These are phyloP conservation scores for Acronicta psi DNA, from an alignment of 2,888 invertebrate species.

Conservation along the genomic window DNA sequence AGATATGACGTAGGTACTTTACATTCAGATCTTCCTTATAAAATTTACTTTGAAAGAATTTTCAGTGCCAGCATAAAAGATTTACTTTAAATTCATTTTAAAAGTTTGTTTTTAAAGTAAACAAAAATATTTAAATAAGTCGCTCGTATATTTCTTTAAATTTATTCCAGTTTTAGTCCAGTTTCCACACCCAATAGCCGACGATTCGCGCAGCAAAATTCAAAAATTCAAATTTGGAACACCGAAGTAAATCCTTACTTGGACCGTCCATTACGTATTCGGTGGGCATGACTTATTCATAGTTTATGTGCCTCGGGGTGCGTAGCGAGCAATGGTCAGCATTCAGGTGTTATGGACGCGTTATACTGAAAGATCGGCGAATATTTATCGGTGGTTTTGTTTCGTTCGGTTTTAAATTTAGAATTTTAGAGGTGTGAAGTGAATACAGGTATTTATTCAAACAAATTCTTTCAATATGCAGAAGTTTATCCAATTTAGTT, in stretches of 20 bases:
- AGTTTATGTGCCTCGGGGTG: constrained; percentile 57
- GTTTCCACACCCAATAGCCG: constrained; percentile 25
- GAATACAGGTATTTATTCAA: constrained; percentile 17
- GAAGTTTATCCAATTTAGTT: neutral
- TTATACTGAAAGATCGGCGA: constrained; percentile 45
- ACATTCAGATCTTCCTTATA: too few relatives aligned
- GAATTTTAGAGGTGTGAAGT: neutral
- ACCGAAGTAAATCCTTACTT: constrained; percentile 57
- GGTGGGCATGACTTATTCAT: constrained; percentile 66
- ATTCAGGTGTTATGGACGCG: constrained; percentile 39
- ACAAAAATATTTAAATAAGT: constrained; percentile 22
- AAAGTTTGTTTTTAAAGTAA: constrained; percentile 4
- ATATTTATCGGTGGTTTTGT: constrained; percentile 39
- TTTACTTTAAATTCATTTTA: neutral
- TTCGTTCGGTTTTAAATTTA: constrained; percentile 17
- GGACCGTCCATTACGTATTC: constrained; percentile 62
- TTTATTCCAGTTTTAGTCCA: constrained; percentile 16
- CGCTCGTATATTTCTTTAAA: constrained; percentile 23
- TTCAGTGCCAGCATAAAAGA: neutral
- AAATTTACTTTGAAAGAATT: too few relatives aligned
- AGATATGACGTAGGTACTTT: too few relatives aligned
- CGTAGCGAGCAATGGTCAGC: constrained; percentile 56
- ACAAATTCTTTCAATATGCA: neutral
- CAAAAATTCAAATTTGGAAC: constrained; percentile 61
- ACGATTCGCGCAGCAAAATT: constrained; percentile 51